Base-by-base conservation (phyloP, 2,888 invertebrate species). In the Sericinus montela region DNA sequence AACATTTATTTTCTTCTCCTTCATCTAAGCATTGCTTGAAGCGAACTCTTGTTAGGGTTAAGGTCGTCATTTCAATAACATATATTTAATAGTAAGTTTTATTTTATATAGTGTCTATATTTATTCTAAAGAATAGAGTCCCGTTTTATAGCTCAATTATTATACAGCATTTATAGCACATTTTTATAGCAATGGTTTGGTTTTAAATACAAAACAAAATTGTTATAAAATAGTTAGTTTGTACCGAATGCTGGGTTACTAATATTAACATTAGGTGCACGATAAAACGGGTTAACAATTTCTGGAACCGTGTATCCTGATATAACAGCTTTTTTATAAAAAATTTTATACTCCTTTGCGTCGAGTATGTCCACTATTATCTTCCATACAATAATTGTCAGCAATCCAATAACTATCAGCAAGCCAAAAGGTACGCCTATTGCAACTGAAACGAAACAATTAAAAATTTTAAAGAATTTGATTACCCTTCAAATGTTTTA, bases 371-470 rank as follows among this genome's bases (percentile, higher is more conserved):
- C 75, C 1, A 81, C 69, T 5, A 79, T 42, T 4, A 81, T 52
- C 57, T 85, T 86, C 84, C 84, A 85, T 0, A 63, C 54, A 0
- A 84, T 59, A 0, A 78, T 60, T 1, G 83, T 79, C 32, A 82
- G 25, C 4, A 86, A 51, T 2, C 86, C 86, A n/a, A 85, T 68
- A 1, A 84, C 45, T 9, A 86, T 39, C 0, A 83, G 70, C 6
- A 62, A 53, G 0, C 72, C 78, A 6, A 84, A 64, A 0, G 76
- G 67, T 43, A 72, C 67, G 1, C 69, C 78, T 1, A 76, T 67
- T 3, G 75, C 62, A 61, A 81, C 86, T 86, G 67, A 16, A 67
- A 46, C 40, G 13, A 5, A 7, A 43, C n/a, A n/a, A n/a, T n/a
- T n/a, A n/a, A n/a, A n/a, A n/a, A n/a, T n/a, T n/a, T n/a, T n/a